Conservation (phyloP, 2,888 invertebrate genomes). For the Melanchra persicariae region DNA sequence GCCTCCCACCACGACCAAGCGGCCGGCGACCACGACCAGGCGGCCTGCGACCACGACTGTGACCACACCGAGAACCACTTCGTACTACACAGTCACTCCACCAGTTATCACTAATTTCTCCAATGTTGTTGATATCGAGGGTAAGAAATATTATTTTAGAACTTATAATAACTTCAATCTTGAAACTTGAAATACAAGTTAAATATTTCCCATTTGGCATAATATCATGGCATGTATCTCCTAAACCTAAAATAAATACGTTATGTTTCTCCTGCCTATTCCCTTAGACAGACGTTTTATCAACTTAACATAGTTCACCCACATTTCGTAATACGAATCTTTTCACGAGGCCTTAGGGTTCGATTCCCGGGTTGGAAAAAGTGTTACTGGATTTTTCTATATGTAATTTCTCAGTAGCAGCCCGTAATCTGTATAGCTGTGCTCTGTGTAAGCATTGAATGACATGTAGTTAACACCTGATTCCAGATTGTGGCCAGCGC, state of each 20-base stretch:
- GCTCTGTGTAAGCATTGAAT: too few relatives aligned
- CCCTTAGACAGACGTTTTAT: too few relatives aligned
- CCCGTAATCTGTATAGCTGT: neutral
- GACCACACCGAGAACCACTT: slow-evolving; percentile 82
- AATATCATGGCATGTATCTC: too few relatives aligned
- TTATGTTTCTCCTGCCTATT: too few relatives aligned
- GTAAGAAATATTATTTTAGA: slow-evolving; percentile 71
- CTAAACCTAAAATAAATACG: too few relatives aligned
- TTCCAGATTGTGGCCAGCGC: slow-evolving; percentile 95
- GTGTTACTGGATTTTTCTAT: neutral
- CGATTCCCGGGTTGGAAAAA: neutral
- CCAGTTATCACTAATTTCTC: slow-evolving; percentile 85
- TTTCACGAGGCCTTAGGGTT: neutral
- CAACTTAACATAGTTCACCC: neutral
- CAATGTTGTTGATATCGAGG: slow-evolving; percentile 89
- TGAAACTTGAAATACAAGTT: slow-evolving; percentile 27
- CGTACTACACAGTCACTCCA: slow-evolving; percentile 86
- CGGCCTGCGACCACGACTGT: slow-evolving; percentile 71
- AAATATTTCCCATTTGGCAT: neutral
- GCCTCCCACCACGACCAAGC: slow-evolving; percentile 76
- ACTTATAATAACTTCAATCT: slow-evolving; percentile 1
- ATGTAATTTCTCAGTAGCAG: neutral
- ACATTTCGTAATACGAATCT: neutral
- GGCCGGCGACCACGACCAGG: slow-evolving; percentile 74
- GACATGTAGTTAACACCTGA: slow-evolving; percentile 1